phyloP scores from a whole-genome alignment of 2,888 invertebrate genomes.

The Drosophila nigricruria region DNA sequence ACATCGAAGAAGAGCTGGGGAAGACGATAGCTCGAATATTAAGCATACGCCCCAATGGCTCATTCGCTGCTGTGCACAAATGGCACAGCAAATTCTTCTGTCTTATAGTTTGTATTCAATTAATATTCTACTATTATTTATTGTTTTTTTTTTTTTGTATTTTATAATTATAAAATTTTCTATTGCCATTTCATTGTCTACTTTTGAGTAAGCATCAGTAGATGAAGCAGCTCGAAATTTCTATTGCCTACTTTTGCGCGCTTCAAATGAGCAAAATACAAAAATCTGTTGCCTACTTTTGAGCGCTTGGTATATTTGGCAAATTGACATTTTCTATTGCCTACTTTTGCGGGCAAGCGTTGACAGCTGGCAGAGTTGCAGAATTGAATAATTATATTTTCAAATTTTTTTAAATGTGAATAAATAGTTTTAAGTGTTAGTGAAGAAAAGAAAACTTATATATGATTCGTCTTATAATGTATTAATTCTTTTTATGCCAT shows the following conservation, averaged over 20 bases:
- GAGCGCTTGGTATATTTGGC: neutral
- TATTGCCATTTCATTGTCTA: neutral
- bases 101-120: neutral
- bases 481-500: too few relatives aligned
- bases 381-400: too few relatives aligned
- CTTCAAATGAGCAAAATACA: neutral
- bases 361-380: neutral
- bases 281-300: neutral
- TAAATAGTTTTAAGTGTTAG: too few relatives aligned
- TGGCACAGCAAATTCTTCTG: neutral
- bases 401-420: too few relatives aligned
- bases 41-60: neutral
- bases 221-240: neutral
- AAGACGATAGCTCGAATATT: neutral
- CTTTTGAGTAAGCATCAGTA: neutral
- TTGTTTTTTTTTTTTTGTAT: neutral
- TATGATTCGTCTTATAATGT: too few relatives aligned
- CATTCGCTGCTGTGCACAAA: neutral
- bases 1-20: neutral
- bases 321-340: constrained; percentile 10
- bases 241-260: constrained; percentile 39
- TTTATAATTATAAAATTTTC: too few relatives aligned
- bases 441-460: too few relatives aligned
- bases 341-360: constrained; percentile 22
- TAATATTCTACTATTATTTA: neutral